Conservation (phyloP, 1,140 invertebrate species). For the Macrobrachium rosenbergii region DNA sequence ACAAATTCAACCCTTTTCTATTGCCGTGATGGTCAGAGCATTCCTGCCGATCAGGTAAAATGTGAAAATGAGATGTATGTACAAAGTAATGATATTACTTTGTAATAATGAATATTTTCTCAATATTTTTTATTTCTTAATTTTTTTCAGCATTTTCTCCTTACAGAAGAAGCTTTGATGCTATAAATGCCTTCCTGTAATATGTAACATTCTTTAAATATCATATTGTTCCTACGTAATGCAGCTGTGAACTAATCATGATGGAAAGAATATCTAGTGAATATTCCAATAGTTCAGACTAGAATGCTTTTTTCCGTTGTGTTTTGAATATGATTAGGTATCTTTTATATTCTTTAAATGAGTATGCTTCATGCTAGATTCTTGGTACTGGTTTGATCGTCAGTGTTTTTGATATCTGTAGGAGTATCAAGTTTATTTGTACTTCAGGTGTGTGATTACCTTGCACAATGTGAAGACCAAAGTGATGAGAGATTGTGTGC, state of each 20-base stretch:
- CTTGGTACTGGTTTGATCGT: neutral
- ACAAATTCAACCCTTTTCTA: slow-evolving; percentile 38
- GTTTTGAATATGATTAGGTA: too few species aligned
- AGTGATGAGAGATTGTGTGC: slow-evolving; percentile 57
- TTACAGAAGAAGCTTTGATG: too few species aligned
- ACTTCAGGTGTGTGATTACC: slow-evolving; percentile 59
- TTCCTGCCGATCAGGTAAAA: slow-evolving; percentile 47
- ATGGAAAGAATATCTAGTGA: too few species aligned
- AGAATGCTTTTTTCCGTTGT: neutral
- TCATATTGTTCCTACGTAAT: too few species aligned
- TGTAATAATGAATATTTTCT: neutral
- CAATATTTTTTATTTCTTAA: neutral
- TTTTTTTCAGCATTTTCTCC: too few species aligned
- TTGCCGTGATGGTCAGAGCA: slow-evolving; percentile 37
- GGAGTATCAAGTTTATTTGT: neutral
- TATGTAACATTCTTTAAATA: too few species aligned
- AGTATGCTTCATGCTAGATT: too few species aligned
- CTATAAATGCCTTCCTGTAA: too few species aligned
- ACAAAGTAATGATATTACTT: neutral
- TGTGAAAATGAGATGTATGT: neutral
- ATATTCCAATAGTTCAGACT: too few species aligned
- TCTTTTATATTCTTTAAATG: too few species aligned
- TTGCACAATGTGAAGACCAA: slow-evolving; percentile 13
- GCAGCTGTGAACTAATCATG: too few species aligned
- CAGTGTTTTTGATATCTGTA: neutral